Conservation (phyloP, 2,888 invertebrate species). For the Choristoneura rosaceana region DNA sequence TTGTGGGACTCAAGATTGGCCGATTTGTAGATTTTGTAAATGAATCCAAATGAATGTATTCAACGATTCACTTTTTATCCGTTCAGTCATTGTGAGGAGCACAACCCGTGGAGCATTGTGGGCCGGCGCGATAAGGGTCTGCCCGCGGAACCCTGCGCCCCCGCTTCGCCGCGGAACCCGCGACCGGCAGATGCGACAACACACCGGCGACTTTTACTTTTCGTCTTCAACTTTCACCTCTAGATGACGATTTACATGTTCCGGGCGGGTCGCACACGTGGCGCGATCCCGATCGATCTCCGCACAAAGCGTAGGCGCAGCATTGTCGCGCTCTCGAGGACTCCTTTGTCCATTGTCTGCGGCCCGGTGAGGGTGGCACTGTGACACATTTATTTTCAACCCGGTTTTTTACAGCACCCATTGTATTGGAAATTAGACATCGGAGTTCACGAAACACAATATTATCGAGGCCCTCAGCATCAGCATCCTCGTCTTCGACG, state of each 20-base stretch:
- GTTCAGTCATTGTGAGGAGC: constrained; percentile 64
- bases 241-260: constrained; percentile 76
- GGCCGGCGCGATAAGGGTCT: constrained; percentile 65
- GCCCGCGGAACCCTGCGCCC: constrained; percentile 67
- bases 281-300: constrained; percentile 65
- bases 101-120: constrained; percentile 68
- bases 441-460: constrained; percentile 82
- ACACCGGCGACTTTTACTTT: constrained; percentile 79
- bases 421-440: constrained; percentile 84
- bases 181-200: constrained; percentile 66
- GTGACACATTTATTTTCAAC: constrained; percentile 83
- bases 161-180: constrained; percentile 51
- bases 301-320: constrained; percentile 52
- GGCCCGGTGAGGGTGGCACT: constrained; percentile 77
- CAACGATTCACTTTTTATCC: constrained; percentile 66
- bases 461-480: constrained; percentile 71
- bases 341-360: constrained; percentile 81
- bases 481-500: constrained; percentile 66
- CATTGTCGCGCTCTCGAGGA: constrained; percentile 68
- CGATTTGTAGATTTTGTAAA: constrained; percentile 76
- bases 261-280: constrained; percentile 53
- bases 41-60: constrained; percentile 64
- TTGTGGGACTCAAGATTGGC: constrained; percentile 60
- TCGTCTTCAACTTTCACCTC: constrained; percentile 83
- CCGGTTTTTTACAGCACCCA: constrained; percentile 80